Evolutionary conservation across 1,140 invertebrate species (phyloP).

Genomic region (Kradibia gibbosae): DNA sequence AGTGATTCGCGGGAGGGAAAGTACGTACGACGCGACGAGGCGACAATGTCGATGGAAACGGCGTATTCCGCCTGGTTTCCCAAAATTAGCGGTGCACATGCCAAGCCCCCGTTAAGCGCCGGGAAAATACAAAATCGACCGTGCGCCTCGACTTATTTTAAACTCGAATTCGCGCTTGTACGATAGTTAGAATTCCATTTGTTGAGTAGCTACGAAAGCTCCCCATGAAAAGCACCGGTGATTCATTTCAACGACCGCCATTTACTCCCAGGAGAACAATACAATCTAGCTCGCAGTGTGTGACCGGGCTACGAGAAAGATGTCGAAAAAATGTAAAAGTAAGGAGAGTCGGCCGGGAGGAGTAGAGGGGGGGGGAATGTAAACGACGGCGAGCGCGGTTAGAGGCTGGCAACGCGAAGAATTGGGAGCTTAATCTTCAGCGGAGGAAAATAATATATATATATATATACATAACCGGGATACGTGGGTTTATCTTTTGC

Average conservation of each 20-base stretch:
- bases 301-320: constrained; percentile 19
- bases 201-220: constrained; percentile 47
- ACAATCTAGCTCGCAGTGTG: constrained; percentile 29
- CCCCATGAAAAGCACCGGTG: constrained; percentile 38
- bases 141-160: constrained; percentile 35
- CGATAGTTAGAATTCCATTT: constrained; percentile 50
- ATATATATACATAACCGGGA: too few species aligned
- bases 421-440: background rate
- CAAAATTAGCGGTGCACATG: constrained; percentile 37
- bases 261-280: constrained; percentile 40
- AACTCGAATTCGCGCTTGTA: constrained; percentile 43
- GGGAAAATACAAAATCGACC: constrained; percentile 44
- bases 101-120: constrained; percentile 3
- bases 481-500: too few species aligned
- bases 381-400: too few species aligned
- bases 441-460: too few species aligned
- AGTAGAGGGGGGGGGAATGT: background rate
- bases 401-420: background rate
- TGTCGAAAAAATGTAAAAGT: constrained; percentile 40
- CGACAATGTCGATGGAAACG: too few species aligned
- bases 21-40: too few species aligned
- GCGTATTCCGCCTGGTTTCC: too few species aligned
- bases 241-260: constrained; percentile 46
- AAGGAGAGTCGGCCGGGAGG: too few species aligned
- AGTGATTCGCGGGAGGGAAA: too few species aligned